A percentile compares a stretch with the other conserved stretches of the same genome.
These are phyloP conservation scores for Siphlonurus alternatus DNA, from an alignment of 2,888 invertebrate genomes.

Conservation along the genomic window DNA sequence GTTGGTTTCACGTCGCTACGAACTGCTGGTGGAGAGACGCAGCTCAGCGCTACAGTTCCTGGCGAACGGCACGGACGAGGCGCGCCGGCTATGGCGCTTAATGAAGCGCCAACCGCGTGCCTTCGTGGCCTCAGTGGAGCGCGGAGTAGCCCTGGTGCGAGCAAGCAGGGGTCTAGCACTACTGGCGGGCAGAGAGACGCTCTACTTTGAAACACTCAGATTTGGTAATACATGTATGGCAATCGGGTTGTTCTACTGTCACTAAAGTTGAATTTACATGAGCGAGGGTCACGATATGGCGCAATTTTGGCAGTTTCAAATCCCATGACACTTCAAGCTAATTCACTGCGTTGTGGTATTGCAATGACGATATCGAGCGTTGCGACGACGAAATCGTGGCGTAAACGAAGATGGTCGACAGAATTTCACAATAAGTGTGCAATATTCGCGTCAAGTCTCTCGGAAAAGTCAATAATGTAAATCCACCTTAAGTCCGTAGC, in stretches of 20 bases:
- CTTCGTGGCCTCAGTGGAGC: constrained; percentile 50
- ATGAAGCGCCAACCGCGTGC: constrained; percentile 40
- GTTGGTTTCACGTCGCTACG: constrained; percentile 44
- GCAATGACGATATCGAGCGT: no score
- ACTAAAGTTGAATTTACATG: not conserved
- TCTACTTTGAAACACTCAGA: constrained; percentile 56
- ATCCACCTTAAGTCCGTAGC: no score
- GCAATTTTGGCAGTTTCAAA: constrained; percentile 3
- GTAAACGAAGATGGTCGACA: no score
- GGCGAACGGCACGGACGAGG: constrained; percentile 61
- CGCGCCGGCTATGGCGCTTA: constrained; percentile 46
- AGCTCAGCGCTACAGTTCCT: constrained; percentile 53
- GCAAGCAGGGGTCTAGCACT: constrained; percentile 43
- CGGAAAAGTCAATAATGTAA: no score
- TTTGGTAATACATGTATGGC: constrained; percentile 34
- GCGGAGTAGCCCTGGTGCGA: constrained; percentile 46
- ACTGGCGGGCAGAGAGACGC: constrained; percentile 54
- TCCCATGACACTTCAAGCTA: not conserved
- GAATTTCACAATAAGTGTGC: no score
- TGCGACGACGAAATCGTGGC: no score
- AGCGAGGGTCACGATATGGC: not conserved
- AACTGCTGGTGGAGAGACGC: constrained; percentile 51
- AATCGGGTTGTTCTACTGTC: not conserved
- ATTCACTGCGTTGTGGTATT: no score
- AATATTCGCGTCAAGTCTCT: no score